A percentile compares a stretch with the other conserved stretches of the same genome.
phyloP scores from a whole-genome alignment of 2,888 invertebrate genomes.

The Lymantria dispar region DNA sequence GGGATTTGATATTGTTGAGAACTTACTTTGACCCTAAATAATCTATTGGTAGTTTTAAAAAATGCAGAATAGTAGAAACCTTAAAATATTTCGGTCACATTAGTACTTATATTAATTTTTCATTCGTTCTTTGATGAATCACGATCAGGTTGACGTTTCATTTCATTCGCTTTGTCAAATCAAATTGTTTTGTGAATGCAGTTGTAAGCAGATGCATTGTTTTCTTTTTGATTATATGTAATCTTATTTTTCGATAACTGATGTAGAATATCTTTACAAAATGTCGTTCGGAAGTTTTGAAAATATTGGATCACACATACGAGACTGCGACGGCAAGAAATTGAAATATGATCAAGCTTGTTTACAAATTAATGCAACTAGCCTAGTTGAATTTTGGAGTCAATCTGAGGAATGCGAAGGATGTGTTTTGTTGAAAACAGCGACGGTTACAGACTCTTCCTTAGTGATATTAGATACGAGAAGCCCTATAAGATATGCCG shows the following conservation, averaged over 20 bases:
- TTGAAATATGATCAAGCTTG: conserved; percentile 72
- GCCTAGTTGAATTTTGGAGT: conserved; percentile 58
- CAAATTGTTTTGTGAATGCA: neutral
- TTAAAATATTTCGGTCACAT: neutral
- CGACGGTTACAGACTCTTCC: conserved; percentile 37
- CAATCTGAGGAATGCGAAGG: conserved; percentile 75
- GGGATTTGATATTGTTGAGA: too few relatives aligned
- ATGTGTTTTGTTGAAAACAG: conserved; percentile 52
- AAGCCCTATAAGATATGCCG: conserved; percentile 59
- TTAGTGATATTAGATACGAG: conserved; percentile 53
- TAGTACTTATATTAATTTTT: neutral
- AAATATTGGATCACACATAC: conserved; percentile 65
- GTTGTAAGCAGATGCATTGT: conserved; percentile 28
- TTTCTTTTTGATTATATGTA: conserved; percentile 25
- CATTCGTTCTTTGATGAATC: conserved; percentile 31
- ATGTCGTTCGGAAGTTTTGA: conserved; percentile 63
- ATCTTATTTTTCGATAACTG: conserved; percentile 23
- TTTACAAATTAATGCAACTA: conserved; percentile 59
- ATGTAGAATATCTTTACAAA: conserved; percentile 43
- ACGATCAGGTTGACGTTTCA: conserved; percentile 22
- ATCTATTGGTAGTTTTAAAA: too few relatives aligned
- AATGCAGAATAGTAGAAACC: too few relatives aligned
- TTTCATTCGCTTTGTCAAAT: conserved; percentile 3
- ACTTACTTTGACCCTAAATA: too few relatives aligned
- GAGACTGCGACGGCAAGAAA: conserved; percentile 56